A percentile compares a stretch with the other conserved stretches of the same genome.
Conservation (phyloP, 2,888 invertebrate species). For the Ischnura elegans region DNA sequence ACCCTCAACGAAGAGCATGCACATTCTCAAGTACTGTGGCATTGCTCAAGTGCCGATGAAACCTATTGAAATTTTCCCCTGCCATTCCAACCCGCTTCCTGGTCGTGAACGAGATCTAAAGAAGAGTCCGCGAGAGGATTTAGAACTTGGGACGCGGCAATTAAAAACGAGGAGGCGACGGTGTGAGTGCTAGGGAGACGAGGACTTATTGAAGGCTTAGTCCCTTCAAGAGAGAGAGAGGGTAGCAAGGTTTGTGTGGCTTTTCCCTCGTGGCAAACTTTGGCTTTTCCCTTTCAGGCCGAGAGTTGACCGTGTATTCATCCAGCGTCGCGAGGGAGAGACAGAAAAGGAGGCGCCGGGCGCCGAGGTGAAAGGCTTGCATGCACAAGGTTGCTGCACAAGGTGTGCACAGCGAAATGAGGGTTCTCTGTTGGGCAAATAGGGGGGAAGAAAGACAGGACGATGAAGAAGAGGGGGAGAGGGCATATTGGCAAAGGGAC, state of each 20-base stretch:
- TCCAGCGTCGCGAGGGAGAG: not conserved
- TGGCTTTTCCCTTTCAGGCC: constrained; percentile 59
- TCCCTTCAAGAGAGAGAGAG: not conserved
- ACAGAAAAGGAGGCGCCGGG: constrained; percentile 22
- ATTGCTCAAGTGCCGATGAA: too few species aligned
- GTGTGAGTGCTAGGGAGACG: not conserved
- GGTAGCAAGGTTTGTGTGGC: not conserved
- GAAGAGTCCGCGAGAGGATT: not conserved
- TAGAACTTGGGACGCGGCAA: not conserved
- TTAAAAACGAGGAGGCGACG: not conserved
- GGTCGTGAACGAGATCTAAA: not conserved
- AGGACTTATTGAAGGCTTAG: too few species aligned
- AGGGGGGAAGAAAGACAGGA: not conserved
- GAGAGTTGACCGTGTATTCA: not conserved
- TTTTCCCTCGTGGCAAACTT: constrained; percentile 9
- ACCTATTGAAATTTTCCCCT: too few species aligned
- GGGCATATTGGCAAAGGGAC: not conserved
- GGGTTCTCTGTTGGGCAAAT: constrained; percentile 44
- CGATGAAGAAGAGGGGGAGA: not conserved
- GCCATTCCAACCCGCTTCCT: too few species aligned
- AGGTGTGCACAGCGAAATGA: constrained; percentile 60
- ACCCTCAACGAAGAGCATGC: too few species aligned
- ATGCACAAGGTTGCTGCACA: constrained; percentile 41
- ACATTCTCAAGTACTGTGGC: too few species aligned
- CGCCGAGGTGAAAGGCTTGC: constrained; percentile 22